Evolutionary conservation across 2,797 vertebrate species (phyloP).

Genomic region (Siniperca undulata): DNA sequence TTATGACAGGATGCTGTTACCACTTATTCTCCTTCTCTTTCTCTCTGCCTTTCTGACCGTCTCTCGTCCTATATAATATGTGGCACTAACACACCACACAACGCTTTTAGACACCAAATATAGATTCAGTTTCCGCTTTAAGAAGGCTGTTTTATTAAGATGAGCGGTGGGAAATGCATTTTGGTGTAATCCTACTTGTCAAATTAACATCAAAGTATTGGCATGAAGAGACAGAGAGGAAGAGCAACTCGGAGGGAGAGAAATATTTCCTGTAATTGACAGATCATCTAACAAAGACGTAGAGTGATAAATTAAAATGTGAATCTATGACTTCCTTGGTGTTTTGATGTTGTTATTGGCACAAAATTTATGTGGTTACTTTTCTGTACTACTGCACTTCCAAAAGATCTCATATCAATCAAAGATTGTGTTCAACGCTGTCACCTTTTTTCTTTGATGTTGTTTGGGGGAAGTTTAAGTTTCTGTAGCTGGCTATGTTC

Average conservation of each 20-base stretch:
- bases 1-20: conserved; percentile 70
- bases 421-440: neutral
- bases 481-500: neutral
- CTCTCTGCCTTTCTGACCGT: conserved; percentile 30
- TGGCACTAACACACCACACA: conserved; percentile 40
- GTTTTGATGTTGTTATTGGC: conserved; percentile 47
- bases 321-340: conserved; percentile 42
- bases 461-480: neutral
- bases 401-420: conserved; percentile 37
- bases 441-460: neutral
- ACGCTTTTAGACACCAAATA: conserved; percentile 62
- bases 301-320: conserved; percentile 45
- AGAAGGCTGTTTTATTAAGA: conserved; percentile 73
- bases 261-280: conserved; percentile 68
- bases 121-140: conserved; percentile 77
- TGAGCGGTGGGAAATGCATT: conserved; percentile 61
- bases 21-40: conserved; percentile 51
- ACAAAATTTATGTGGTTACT: conserved; percentile 7
- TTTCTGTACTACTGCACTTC: conserved; percentile 11
- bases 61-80: conserved; percentile 61
- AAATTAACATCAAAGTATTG: conserved; percentile 80
- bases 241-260: conserved; percentile 48
- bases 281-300: conserved; percentile 56
- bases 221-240: conserved; percentile 54
- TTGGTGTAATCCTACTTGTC: conserved; percentile 75